A percentile compares a stretch with the other conserved stretches of the same genome.
Evolutionary conservation across 2,797 vertebrate genomes (phyloP).

Genomic region (Prunella strophiata): DNA sequence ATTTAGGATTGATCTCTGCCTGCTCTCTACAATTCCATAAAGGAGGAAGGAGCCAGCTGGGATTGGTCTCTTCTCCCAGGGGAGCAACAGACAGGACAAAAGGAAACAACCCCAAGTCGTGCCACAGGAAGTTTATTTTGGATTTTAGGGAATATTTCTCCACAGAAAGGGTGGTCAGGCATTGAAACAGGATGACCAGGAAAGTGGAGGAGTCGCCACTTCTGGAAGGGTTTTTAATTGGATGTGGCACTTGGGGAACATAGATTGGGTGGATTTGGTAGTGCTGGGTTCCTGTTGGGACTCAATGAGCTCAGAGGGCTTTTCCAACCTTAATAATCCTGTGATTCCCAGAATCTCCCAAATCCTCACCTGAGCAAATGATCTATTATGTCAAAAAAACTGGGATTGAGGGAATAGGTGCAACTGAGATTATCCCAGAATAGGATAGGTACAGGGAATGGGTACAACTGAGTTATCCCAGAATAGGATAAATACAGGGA

Average conservation of each 20-base stretch:
- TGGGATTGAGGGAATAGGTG: background rate
- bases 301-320: background rate
- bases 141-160: background rate
- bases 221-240: background rate
- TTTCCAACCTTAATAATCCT: background rate
- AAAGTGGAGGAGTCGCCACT: background rate
- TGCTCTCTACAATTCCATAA: background rate
- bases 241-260: background rate
- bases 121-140: background rate
- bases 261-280: background rate
- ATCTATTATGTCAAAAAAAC: rapidly evolving
- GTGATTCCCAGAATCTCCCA: background rate
- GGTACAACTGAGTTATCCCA: no score
- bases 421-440: background rate
- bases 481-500: background rate
- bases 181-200: background rate
- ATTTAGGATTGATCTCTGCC: background rate
- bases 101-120: background rate
- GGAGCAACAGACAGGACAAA: rapidly evolving
- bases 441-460: no score
- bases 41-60: background rate
- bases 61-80: background rate
- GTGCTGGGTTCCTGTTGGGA: background rate
- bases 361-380: background rate
- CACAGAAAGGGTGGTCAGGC: background rate